These are phyloP conservation scores for Plutella xylostella DNA, from an alignment of 2,888 invertebrate species.

Conservation along the genomic window DNA sequence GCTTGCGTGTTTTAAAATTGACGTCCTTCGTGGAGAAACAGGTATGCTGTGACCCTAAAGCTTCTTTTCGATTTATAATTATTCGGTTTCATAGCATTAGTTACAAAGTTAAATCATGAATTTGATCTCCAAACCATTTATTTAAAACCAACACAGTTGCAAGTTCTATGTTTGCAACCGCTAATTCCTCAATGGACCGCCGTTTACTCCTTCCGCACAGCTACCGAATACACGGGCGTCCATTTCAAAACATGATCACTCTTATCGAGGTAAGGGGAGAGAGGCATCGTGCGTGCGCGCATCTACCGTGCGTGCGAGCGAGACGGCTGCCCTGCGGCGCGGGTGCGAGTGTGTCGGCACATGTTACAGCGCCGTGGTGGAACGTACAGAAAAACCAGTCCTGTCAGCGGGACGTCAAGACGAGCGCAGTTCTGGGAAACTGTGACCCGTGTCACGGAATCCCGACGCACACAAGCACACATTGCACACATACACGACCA, in stretches of 20 bases:
- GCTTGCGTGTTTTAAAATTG: constrained; percentile 36
- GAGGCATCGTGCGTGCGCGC: constrained; percentile 61
- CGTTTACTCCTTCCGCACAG: constrained; percentile 42
- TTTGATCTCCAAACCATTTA: too few relatives aligned
- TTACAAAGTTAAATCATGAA: background rate
- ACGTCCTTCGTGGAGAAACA: constrained; percentile 24
- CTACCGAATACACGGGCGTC: constrained; percentile 54
- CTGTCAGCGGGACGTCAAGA: constrained; percentile 68
- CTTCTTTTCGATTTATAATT: too few relatives aligned
- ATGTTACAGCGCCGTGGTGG: constrained; percentile 49
- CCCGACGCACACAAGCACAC: constrained; percentile 51
- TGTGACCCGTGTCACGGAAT: constrained; percentile 70
- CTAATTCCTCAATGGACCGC: constrained; percentile 43
- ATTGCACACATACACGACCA: constrained; percentile 25
- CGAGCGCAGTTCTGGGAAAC: constrained; percentile 66
- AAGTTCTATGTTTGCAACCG: background rate
- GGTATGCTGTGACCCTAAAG: background rate
- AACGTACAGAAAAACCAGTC: constrained; percentile 58
- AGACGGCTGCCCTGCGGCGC: constrained; percentile 20
- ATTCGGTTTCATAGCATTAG: background rate
- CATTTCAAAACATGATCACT: constrained; percentile 58
- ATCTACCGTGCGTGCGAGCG: constrained; percentile 42
- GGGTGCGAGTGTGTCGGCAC: constrained; percentile 36
- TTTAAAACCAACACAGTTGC: background rate
- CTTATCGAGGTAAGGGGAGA: constrained; percentile 54